phyloP scores from a whole-genome alignment of 2,888 invertebrate genomes.

The Ecliptopera silaceata region DNA sequence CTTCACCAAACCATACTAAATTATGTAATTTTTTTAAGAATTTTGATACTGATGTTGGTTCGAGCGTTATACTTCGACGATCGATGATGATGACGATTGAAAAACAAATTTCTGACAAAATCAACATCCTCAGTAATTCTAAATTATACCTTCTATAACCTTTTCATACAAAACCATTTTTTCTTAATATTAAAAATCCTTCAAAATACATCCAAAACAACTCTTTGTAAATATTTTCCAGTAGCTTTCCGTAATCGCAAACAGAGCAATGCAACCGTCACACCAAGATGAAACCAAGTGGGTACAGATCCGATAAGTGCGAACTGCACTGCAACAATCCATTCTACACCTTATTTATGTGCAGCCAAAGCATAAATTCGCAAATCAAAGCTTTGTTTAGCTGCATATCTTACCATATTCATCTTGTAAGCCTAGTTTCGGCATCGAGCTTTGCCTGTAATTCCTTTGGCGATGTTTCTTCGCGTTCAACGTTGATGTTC shows the following conservation, averaged over 20 bases:
- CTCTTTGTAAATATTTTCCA: slow-evolving; percentile 15
- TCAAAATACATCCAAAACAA: background rate
- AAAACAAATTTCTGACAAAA: no score
- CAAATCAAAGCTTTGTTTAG: slow-evolving; percentile 1
- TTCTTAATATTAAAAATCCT: no score
- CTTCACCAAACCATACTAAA: no score
- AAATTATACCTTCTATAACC: no score
- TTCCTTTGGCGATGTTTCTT: slow-evolving; percentile 76
- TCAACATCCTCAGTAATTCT: no score
- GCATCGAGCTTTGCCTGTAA: slow-evolving; percentile 79
- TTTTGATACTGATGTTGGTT: no score
- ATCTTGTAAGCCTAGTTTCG: slow-evolving; percentile 76
- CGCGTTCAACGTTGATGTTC: slow-evolving; percentile 73
- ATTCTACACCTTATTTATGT: slow-evolving; percentile 7
- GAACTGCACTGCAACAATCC: background rate
- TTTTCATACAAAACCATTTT: no score
- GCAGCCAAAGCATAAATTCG: background rate
- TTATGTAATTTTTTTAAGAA: no score
- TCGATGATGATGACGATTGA: no score
- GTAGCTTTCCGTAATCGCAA: slow-evolving; percentile 21
- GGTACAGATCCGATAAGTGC: slow-evolving; percentile 21
- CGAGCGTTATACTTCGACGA: no score
- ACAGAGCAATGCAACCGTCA: slow-evolving; percentile 20
- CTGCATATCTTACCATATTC: slow-evolving; percentile 67
- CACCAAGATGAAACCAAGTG: slow-evolving; percentile 26